phyloP scores from a whole-genome alignment of 1,140 invertebrate species.

The Ylistrum balloti region DNA sequence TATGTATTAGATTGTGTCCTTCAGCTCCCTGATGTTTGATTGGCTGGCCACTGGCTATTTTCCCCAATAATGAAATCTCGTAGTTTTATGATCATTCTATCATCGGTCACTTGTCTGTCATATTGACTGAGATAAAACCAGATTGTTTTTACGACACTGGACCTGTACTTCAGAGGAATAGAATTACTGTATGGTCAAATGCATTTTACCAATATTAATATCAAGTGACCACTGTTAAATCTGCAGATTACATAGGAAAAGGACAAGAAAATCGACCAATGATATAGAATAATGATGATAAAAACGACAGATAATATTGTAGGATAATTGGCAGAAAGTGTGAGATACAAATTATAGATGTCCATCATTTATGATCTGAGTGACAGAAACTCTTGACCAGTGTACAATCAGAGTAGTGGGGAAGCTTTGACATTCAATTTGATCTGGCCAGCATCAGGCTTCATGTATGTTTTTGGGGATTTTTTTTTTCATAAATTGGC shows the following conservation, averaged over 20 bases:
- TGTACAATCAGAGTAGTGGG: background rate
- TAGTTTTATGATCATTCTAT: background rate
- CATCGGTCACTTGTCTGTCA: background rate
- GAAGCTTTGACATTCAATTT: constrained; percentile 18
- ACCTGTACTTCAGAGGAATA: background rate
- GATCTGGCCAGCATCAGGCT: background rate
- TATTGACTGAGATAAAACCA: background rate
- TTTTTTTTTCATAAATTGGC: too few species aligned
- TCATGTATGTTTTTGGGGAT: constrained; percentile 10
- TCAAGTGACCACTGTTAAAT: background rate
- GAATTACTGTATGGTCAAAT: constrained; percentile 6
- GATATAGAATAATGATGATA: background rate
- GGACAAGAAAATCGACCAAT: constrained; percentile 6
- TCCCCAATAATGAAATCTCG: background rate
- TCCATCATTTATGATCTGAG: background rate
- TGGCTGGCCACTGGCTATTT: background rate
- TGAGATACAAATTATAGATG: constrained; percentile 39
- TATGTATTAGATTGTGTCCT: too few species aligned
- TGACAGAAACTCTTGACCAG: background rate
- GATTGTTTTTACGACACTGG: background rate
- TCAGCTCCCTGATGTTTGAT: background rate
- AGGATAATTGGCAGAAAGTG: constrained; percentile 10
- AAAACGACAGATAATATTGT: background rate
- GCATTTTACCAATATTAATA: background rate
- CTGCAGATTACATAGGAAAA: background rate